Conservation (phyloP, 2,888 invertebrate species). For the Syritta pipiens region DNA sequence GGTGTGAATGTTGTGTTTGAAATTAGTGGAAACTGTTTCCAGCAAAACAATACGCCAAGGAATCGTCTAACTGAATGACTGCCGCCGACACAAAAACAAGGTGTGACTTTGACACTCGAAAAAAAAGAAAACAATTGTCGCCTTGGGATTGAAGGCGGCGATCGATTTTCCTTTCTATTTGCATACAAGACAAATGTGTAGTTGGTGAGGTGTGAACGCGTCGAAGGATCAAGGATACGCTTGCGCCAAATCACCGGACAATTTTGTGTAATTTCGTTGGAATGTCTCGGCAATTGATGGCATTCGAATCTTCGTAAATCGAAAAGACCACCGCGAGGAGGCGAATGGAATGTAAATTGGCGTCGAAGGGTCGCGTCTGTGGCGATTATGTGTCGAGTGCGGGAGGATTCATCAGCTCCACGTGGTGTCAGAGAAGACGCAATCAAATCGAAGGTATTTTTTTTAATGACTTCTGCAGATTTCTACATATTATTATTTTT, state of each 20-base stretch:
- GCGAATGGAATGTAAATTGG: too few species aligned
- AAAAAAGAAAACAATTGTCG: slow-evolving; percentile 45
- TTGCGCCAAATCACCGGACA: not conserved
- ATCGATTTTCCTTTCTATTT: slow-evolving; percentile 64
- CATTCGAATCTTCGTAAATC: too few species aligned
- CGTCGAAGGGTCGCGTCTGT: too few species aligned
- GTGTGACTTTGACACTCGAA: slow-evolving; percentile 61
- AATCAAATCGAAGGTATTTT: too few species aligned
- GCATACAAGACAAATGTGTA: slow-evolving; percentile 8
- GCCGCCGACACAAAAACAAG: slow-evolving; percentile 52
- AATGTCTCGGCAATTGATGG: slow-evolving; percentile 12
- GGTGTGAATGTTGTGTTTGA: slow-evolving; percentile 64
- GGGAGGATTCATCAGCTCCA: too few species aligned
- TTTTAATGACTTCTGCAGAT: too few species aligned
- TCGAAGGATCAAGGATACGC: slow-evolving; percentile 39
- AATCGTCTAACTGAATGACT: not conserved
- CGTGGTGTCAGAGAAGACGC: too few species aligned
- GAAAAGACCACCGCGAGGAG: too few species aligned
- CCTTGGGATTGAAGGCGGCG: slow-evolving; percentile 32
- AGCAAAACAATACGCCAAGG: slow-evolving; percentile 10
- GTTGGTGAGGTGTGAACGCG: not conserved
- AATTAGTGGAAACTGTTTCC: slow-evolving; percentile 56
- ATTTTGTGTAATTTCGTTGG: slow-evolving; percentile 46
- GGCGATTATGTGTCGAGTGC: too few species aligned
- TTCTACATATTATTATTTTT: too few species aligned